phyloP scores from a whole-genome alignment of 2,888 invertebrate species.

The Alsophila aescularia region DNA sequence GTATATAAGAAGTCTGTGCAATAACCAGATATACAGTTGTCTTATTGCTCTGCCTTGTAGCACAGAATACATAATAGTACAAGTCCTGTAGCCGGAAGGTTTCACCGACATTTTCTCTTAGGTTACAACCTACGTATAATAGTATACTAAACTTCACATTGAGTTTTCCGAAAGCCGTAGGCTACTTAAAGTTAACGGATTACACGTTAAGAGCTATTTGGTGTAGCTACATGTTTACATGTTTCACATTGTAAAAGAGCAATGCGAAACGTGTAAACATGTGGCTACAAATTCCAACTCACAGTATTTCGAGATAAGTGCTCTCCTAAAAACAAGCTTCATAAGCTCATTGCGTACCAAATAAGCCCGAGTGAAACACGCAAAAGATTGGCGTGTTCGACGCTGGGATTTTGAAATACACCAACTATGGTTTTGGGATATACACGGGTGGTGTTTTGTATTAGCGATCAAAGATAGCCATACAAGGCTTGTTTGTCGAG shows the following conservation, averaged over 20 bases:
- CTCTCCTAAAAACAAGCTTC: conserved; percentile 9
- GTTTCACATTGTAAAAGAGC: too few relatives aligned
- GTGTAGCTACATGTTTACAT: conserved; percentile 12
- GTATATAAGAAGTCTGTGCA: too few relatives aligned
- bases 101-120: too few relatives aligned
- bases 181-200: conserved; percentile 6
- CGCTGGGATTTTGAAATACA: neutral
- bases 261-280: conserved; percentile 1
- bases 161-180: conserved; percentile 11
- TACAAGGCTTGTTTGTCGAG: too few relatives aligned
- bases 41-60: too few relatives aligned
- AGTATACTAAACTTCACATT: neutral
- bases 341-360: conserved; percentile 11
- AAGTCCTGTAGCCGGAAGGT: too few relatives aligned
- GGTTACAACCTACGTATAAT: neutral
- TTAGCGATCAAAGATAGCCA: too few relatives aligned
- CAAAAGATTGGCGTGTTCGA: too few relatives aligned
- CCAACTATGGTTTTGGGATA: neutral
- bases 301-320: conserved; percentile 11
- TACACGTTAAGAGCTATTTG: conserved; percentile 11
- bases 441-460: too few relatives aligned
- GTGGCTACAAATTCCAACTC: conserved; percentile 11
- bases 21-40: too few relatives aligned
- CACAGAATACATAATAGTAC: too few relatives aligned
- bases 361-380: neutral